Evolutionary conservation across 1,140 invertebrate species (phyloP).

Genomic region (Acromyrmex echinatior): DNA sequence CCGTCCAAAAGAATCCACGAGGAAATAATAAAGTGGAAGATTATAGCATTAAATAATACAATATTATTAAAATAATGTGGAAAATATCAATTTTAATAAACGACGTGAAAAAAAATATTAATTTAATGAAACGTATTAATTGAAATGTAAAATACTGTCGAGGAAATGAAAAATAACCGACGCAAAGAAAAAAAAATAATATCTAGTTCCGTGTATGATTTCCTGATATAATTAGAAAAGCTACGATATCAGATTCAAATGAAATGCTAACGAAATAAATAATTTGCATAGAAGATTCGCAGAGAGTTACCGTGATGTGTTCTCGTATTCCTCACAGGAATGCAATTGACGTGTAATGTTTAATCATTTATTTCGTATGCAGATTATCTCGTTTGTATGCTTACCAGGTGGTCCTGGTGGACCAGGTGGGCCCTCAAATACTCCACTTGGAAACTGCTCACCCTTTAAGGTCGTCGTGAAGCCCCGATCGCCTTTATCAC

Average conservation of each 20-base stretch:
- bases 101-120: neutral
- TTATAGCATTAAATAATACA: neutral
- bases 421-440: constrained; percentile 97
- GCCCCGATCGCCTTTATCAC: constrained; percentile 96
- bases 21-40: neutral
- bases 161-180: constrained; percentile 13
- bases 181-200: neutral
- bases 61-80: neutral
- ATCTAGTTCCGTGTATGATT: neutral
- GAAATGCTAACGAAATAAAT: constrained; percentile 25
- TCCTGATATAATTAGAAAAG: neutral
- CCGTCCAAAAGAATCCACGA: neutral
- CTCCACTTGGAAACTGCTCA: constrained; percentile 95
- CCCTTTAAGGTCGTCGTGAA: constrained; percentile 96
- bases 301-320: constrained; percentile 23
- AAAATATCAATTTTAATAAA: neutral
- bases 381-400: constrained; percentile 77
- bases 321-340: constrained; percentile 24
- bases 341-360: constrained; percentile 44
- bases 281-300: constrained; percentile 27
- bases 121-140: constrained; percentile 10
- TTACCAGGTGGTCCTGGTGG: constrained; percentile 96
- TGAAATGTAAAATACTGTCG: constrained; percentile 4
- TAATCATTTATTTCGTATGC: constrained; percentile 57
- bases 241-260: neutral